Percentiles rank a stretch among this genome's conserved stretches.
These are phyloP conservation scores for Eciton burchellii DNA, from an alignment of 1,140 invertebrate species.

Conservation along the genomic window DNA sequence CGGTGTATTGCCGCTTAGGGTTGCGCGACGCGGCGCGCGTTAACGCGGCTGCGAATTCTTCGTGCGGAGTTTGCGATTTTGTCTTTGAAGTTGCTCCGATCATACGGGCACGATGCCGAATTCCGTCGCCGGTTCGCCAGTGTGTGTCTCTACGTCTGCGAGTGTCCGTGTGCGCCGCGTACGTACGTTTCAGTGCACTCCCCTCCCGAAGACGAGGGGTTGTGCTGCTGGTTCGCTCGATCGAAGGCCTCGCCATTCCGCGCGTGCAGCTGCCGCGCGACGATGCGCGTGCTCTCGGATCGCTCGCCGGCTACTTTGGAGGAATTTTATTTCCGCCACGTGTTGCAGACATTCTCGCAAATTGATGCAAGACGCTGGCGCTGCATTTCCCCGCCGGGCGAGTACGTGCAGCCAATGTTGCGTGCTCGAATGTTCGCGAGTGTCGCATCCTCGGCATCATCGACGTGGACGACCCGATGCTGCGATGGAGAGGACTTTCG, in stretches of 20 bases:
- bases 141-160: too few species aligned
- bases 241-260: conserved; percentile 20
- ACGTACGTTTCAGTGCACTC: too few species aligned
- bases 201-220: not conserved
- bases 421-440: too few species aligned
- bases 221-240: conserved; percentile 1
- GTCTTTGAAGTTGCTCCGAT: not conserved
- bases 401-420: too few species aligned
- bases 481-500: not conserved
- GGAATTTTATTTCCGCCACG: conserved; percentile 46
- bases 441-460: too few species aligned
- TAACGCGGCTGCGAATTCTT: conserved; percentile 18
- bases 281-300: conserved; percentile 13
- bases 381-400: conserved; percentile 1
- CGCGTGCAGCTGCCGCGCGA: not conserved
- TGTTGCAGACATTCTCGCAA: conserved; percentile 11
- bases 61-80: not conserved
- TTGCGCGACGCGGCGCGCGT: not conserved
- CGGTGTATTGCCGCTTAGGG: not conserved
- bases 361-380: conserved; percentile 19
- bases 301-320: conserved; percentile 25
- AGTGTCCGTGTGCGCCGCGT: too few species aligned
- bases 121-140: too few species aligned
- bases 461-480: too few species aligned
- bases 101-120: not conserved